Conservation (phyloP, 2,113 vertebrate genomes). For the Heliornis fulica region DNA sequence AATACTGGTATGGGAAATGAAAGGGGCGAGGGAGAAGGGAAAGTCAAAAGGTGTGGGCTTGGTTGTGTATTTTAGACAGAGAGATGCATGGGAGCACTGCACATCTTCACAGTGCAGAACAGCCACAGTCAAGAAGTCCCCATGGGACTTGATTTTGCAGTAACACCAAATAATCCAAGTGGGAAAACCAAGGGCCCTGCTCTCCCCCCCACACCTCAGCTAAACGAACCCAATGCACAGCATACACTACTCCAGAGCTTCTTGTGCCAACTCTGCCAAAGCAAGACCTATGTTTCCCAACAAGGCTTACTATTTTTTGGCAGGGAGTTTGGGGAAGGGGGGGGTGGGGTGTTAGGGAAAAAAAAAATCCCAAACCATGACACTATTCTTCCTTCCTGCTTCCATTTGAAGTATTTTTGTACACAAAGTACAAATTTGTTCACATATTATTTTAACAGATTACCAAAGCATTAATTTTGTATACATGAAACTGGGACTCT, state of each 20-base stretch:
- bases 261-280: background rate
- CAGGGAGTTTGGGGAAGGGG: no score
- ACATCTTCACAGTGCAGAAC: background rate
- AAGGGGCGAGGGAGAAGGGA: background rate
- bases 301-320: background rate
- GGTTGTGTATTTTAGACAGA: background rate
- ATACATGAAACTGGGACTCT: background rate
- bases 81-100: background rate
- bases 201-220: rapidly evolving
- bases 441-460: background rate
- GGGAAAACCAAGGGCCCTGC: background rate
- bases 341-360: no score
- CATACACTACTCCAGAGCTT: background rate
- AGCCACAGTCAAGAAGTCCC: background rate
- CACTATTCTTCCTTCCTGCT: background rate
- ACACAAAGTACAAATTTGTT: background rate
- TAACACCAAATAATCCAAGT: background rate
- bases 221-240: background rate
- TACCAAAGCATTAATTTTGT: background rate
- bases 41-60: rapidly evolving
- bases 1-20: background rate
- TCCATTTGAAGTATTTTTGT: background rate
- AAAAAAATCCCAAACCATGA: background rate
- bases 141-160: background rate
- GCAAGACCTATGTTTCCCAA: background rate